Conservation (phyloP, 2,888 invertebrate genomes). For the Flabesymbios commensalis region DNA sequence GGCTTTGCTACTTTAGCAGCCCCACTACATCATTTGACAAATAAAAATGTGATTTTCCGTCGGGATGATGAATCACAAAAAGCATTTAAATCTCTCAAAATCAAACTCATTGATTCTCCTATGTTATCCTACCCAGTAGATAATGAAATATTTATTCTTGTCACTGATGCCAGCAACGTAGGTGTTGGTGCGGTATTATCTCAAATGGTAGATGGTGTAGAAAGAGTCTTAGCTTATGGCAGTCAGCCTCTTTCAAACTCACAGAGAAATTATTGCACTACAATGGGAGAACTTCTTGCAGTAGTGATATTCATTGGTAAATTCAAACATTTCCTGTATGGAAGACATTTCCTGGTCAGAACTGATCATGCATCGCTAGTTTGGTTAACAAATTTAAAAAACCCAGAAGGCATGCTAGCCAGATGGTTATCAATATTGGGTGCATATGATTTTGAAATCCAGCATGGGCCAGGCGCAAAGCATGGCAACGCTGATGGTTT, state of each 20-base stretch:
- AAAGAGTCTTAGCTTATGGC: constrained; percentile 15
- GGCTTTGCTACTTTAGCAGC: neutral
- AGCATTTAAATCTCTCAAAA: constrained; percentile 9
- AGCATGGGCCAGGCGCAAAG: neutral
- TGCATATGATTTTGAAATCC: neutral
- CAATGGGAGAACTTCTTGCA: constrained; percentile 8
- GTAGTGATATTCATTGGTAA: constrained; percentile 7
- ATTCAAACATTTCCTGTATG: constrained; percentile 18
- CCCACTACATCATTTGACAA: constrained; percentile 8
- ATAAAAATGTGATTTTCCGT: constrained; percentile 3
- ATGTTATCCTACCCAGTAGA: constrained; percentile 11
- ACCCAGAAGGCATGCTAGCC: neutral
- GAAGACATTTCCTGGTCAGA: constrained; percentile 5
- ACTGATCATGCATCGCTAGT: constrained; percentile 14
- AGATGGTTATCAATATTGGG: constrained; percentile 5
- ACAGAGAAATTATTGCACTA: constrained; percentile 6
- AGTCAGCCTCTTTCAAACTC: constrained; percentile 4
- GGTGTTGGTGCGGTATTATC: constrained; percentile 13
- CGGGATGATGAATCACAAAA: constrained; percentile 16
- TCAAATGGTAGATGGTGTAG: constrained; percentile 9
- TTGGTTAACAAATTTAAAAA: neutral
- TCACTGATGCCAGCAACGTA: constrained; percentile 1
- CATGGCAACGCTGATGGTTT: constrained; percentile 8
- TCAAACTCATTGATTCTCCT: constrained; percentile 7
- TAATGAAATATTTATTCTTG: neutral